phyloP scores from a whole-genome alignment of 2,888 invertebrate genomes.

The Volucella bombylans region DNA sequence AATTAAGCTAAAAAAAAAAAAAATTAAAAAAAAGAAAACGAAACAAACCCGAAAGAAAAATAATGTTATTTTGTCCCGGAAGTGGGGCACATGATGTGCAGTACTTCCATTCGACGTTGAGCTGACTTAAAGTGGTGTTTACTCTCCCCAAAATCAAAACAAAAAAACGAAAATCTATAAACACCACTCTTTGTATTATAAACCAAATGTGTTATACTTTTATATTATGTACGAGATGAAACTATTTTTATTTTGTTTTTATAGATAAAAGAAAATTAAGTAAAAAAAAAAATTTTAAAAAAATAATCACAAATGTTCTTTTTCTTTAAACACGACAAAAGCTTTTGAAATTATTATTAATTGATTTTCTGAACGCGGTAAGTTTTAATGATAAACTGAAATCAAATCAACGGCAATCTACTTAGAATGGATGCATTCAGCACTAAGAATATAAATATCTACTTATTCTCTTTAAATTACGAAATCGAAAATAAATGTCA shows the following conservation, averaged over 20 bases:
- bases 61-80: conserved; percentile 75
- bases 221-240: conserved; percentile 75
- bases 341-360: too few relatives aligned
- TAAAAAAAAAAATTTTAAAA: conserved; percentile 56
- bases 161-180: conserved; percentile 66
- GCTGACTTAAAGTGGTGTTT: conserved; percentile 77
- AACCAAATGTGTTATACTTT: conserved; percentile 82
- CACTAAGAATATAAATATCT: background rate
- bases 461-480: too few relatives aligned
- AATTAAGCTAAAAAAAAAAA: conserved; percentile 32
- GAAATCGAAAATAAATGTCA: too few relatives aligned
- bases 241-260: conserved; percentile 67
- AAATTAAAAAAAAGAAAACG: conserved; percentile 51
- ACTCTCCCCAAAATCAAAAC: conserved; percentile 45
- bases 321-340: background rate
- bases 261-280: conserved; percentile 60
- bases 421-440: background rate
- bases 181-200: conserved; percentile 78
- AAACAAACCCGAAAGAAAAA: conserved; percentile 62
- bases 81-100: conserved; percentile 63
- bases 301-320: conserved; percentile 35
- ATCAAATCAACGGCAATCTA: background rate
- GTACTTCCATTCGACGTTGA: conserved; percentile 79
- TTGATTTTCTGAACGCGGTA: background rate
- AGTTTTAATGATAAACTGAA: background rate